phyloP scores from a whole-genome alignment of 2,797 vertebrate species.

The Enteromius unitaeniatus region DNA sequence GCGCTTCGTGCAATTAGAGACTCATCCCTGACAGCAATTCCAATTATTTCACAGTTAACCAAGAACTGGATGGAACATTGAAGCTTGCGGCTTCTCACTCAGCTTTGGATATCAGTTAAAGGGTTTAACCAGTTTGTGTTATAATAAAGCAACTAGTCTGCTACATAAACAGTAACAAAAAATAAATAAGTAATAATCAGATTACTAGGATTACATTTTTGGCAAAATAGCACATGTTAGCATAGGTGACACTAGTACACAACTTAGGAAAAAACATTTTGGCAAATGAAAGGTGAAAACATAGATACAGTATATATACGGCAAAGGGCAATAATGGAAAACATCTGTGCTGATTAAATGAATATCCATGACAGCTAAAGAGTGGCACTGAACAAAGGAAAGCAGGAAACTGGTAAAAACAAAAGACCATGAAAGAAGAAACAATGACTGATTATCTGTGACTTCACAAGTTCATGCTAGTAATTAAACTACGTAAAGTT shows the following conservation, averaged over 20 bases:
- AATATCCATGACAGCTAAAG: background rate
- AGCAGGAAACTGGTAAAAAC: background rate
- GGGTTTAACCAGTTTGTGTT: background rate
- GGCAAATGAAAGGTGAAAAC: background rate
- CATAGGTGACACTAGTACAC: too few relatives aligned
- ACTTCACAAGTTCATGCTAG: too few relatives aligned
- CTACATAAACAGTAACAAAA: background rate
- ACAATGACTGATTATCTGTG: background rate
- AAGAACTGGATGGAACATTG: constrained; percentile 1
- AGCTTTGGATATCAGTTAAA: background rate
- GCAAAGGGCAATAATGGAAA: background rate
- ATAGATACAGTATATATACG: background rate
- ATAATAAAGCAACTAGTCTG: background rate
- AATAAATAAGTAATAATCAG: background rate
- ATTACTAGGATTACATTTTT: background rate
- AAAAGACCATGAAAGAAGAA: background rate
- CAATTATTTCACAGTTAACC: background rate
- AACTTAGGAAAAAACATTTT: too few relatives aligned
- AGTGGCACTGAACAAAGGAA: background rate
- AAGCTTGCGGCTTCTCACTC: background rate
- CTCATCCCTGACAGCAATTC: constrained; percentile 60
- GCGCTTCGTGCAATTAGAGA: constrained; percentile 74
- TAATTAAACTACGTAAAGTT: too few relatives aligned
- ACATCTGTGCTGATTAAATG: background rate
- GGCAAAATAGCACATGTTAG: background rate